Evolutionary conservation across 1,140 invertebrate species (phyloP), one percentile per base, ranked within the genome.

Genomic region (Drosophila trapezifrons): DNA sequence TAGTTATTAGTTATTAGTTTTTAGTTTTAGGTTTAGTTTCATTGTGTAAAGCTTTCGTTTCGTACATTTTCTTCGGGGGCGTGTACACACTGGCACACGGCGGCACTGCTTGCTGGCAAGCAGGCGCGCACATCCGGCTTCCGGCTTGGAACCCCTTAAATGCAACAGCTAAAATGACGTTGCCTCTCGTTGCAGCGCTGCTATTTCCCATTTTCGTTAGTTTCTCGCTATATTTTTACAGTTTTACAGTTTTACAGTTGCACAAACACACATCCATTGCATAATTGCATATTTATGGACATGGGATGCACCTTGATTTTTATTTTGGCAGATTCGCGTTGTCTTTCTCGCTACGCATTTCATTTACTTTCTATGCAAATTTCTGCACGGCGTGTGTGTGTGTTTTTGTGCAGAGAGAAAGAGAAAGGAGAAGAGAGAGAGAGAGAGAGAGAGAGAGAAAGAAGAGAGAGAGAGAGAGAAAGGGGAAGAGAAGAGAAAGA

Each of bases 221-320:
- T 29, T 49, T 49, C 12, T 38, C 43, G 13, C 1, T 25, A 22
- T 22, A n/a, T 51, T 27, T 51, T n/a, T 22, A 32, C 29, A 32
- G 29, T 46, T 27, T 32, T 13, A n/a, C 17, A 37, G 29, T 46
- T 56, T 58, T 49, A 25, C 49, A 46, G 37, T 43, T 70, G 43
- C 49, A 72, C 56, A 59, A 78, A 60, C 52, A 64, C 72, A 54
- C 54, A 63, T 58, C 43, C 59, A 51, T 27, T 22, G 29, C 56
- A 67, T 80, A 84, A 83, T 84, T 84, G 60, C 46, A 80, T 80
- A 84, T 84, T 84, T 67, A 71, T 72, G 71, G 58, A 22, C 46
- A 45, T 65, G 40, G 32, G 49, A 20, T 52, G 64, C 22, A 35
- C 57, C 29, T 75, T n/a, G 51, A 29, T 43, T 77, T 51, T 42